phyloP scores from a whole-genome alignment of 2,888 invertebrate species.

The Rhopalosiphum nymphaeae region DNA sequence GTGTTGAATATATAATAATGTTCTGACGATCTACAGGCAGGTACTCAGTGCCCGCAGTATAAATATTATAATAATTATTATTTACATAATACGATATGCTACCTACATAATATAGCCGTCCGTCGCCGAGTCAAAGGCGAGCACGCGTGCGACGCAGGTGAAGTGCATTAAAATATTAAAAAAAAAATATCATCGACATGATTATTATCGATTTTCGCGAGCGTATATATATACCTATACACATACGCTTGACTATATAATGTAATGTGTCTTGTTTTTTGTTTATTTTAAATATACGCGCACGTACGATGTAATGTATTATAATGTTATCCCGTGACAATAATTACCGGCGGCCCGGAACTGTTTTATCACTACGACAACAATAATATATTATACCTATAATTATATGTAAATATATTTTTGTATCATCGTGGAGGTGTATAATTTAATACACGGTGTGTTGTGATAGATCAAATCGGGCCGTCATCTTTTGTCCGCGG shows the following conservation, averaged over 20 bases:
- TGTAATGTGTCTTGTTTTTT: neutral
- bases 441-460: neutral
- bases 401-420: constrained; percentile 3
- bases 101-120: neutral
- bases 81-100: neutral
- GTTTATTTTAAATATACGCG: neutral
- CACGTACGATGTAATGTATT: neutral
- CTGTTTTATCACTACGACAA: neutral
- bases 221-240: neutral
- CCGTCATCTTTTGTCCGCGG: neutral
- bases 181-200: neutral
- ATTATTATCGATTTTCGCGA: constrained; percentile 1
- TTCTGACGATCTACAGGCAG: neutral
- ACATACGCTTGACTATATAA: neutral
- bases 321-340: constrained; percentile 2
- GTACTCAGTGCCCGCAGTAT: too few relatives aligned
- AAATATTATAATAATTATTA: neutral
- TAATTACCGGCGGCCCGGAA: neutral
- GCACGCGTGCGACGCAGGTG: neutral
- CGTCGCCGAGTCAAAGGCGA: neutral
- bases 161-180: neutral
- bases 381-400: neutral
- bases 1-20: neutral
- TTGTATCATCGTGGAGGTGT: neutral
- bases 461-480: neutral